A percentile compares a stretch with the other conserved stretches of the same genome.
phyloP scores from a whole-genome alignment of 2,888 invertebrate species.

The Morinoia aosen region DNA sequence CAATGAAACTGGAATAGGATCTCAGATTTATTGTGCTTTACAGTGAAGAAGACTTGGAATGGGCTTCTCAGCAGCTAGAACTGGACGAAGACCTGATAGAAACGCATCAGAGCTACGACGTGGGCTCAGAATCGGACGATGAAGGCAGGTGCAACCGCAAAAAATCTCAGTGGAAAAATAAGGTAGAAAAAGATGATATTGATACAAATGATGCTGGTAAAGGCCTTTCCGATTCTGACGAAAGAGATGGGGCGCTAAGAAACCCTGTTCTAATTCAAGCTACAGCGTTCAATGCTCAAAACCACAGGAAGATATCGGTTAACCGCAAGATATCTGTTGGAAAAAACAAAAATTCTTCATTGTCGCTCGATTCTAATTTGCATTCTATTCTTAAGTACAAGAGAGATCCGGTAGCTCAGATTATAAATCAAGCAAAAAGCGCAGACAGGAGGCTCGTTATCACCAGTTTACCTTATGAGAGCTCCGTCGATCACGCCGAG shows the following conservation, averaged over 20 bases:
- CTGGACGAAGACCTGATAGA: conserved; percentile 27
- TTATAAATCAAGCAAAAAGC: not conserved
- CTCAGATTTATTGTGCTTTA: not conserved
- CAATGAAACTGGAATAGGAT: not conserved
- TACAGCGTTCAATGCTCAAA: not conserved
- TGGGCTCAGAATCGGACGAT: not conserved
- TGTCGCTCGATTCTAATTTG: not conserved
- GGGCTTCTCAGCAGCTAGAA: conserved; percentile 54
- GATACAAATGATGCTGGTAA: not conserved
- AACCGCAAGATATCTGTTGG: conserved; percentile 23
- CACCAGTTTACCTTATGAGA: not conserved
- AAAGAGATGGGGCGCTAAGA: not conserved
- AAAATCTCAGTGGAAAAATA: not conserved
- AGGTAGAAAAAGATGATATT: not conserved
- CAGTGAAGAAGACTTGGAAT: conserved; percentile 60
- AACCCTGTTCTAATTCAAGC: not conserved
- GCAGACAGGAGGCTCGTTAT: not conserved
- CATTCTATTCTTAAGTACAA: conserved; percentile 38
- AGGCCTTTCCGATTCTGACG: not conserved
- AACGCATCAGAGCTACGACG: not conserved
- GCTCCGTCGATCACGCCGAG: not conserved
- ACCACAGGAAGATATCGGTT: not conserved
- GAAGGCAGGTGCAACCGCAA: not conserved
- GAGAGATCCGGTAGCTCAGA: not conserved
- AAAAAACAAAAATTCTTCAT: not conserved